Evolutionary conservation across 2,113 vertebrate genomes (phyloP), one percentile per base, ranked within the genome.

Genomic region (Pleuronectes platessa): DNA sequence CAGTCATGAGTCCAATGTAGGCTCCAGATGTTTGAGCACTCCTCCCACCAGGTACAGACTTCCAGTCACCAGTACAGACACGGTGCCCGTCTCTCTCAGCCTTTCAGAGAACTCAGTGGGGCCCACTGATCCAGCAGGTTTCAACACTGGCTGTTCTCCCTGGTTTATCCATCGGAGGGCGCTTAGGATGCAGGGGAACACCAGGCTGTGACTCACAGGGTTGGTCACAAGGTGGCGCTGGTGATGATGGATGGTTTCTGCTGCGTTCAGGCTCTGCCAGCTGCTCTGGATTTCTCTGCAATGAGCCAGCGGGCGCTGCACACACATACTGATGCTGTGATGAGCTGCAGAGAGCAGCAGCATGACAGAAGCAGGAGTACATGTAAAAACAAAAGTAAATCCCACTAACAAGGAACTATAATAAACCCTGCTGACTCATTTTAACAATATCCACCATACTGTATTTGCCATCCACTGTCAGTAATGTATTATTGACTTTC

Each of bases 41-140:
- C 96, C 94, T 0, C 96, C 96, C 20, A 96, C 94, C 31, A 94
- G 84, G 58, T 96, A 94, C 74, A 97, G 87, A 64, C 96, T 96
- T 5, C 96, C 96, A 0, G 95, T 95, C 77, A 97, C 91, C 61
- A 97, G 94, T 56, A 96, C 95, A 0, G 84, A 95, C 71, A 95
- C 1, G 0, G 88, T 56, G 10, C 18, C 20, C 8, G 51, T 14
- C 51, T n/a, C 51, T n/a, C 51, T 21, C 51, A 53, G 17, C 51
- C 17, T 53, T 20, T 21, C 20, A 51, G 17, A 6, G 63, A 71
- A 12, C 75, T 72, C 21, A 66, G 68, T 14, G 87, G 85, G 0
- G 21, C 7, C n/a, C 45, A 18, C 4, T 21, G 51, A n/a, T n/a
- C 18, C 18, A n/a, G 51, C 51, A 4, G 51, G 20, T 20, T 3